Conservation (phyloP, 2,113 vertebrate species). For the Chamaetylas fuelleborni region DNA sequence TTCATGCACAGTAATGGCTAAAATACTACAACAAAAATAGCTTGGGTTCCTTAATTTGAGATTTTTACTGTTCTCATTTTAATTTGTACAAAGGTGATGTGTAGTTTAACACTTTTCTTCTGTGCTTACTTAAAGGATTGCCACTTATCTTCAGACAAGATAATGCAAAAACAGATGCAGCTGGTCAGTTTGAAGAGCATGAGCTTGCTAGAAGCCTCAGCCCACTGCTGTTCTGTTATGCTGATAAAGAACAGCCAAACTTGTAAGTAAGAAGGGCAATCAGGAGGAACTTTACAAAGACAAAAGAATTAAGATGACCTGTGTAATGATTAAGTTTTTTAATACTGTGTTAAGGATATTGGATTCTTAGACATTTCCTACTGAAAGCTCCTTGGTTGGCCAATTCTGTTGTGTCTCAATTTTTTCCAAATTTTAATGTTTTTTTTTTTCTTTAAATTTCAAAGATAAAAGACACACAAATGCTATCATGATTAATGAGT, state of each 20-base stretch:
- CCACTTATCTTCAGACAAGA: conserved; percentile 98
- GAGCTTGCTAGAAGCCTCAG: conserved; percentile 95
- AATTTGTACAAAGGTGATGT: background rate
- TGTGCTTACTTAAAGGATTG: conserved; percentile 77
- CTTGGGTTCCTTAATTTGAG: background rate
- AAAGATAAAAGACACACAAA: background rate
- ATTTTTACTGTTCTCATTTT: background rate
- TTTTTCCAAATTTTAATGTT: background rate
- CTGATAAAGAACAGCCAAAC: conserved; percentile 94
- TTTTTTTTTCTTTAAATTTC: background rate
- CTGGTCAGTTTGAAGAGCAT: conserved; percentile 96
- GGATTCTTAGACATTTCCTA: background rate
- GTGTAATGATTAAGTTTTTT: background rate
- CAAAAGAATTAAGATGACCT: background rate
- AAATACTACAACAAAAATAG: background rate
- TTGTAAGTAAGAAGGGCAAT: conserved; percentile 80
- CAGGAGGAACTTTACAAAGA: background rate
- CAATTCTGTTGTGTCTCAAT: background rate
- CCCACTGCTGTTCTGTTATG: conserved; percentile 93
- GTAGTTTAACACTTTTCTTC: background rate
- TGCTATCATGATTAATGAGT: background rate
- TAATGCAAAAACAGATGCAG: conserved; percentile 88
- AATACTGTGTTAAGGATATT: background rate
- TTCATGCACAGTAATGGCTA: background rate
- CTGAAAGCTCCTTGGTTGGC: conserved; percentile 5